phyloP scores from a whole-genome alignment of 2,113 vertebrate species.

The Lasiurus cinereus region DNA sequence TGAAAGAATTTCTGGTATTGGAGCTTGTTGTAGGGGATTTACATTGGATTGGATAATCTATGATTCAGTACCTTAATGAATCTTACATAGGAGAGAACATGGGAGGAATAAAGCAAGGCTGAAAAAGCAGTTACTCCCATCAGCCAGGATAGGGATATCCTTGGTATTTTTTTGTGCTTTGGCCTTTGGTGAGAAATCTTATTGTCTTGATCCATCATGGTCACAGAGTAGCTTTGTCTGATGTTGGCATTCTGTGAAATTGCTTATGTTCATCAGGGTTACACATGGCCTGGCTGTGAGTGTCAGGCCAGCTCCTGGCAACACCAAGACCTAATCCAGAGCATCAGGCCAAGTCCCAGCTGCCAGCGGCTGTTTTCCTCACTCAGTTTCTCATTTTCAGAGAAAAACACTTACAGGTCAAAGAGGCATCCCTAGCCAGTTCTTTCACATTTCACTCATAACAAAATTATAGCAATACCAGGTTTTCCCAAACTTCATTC shows the following conservation, averaged over 20 bases:
- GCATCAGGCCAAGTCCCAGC: not conserved
- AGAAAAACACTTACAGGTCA: not conserved
- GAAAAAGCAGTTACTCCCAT: not conserved
- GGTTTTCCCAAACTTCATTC: not conserved
- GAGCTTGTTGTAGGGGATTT: not conserved
- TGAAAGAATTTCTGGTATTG: not conserved
- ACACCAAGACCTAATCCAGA: not conserved
- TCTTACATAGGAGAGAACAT: not conserved
- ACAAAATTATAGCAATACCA: not conserved
- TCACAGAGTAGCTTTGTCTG: not conserved
- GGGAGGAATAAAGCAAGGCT: not conserved
- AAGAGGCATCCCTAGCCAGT: not conserved
- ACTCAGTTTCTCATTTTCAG: not conserved
- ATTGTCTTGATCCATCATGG: not conserved
- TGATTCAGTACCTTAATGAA: not conserved
- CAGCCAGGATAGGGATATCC: not conserved
- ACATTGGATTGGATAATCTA: not conserved
- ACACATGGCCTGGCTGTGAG: not conserved
- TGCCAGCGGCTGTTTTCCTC: not conserved
- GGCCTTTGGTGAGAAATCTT: not conserved
- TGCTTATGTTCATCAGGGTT: not conserved
- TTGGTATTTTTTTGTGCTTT: not conserved
- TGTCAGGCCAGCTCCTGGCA: not conserved
- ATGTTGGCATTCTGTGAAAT: not conserved
- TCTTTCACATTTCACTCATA: conserved; percentile 6